Base-by-base conservation (phyloP, 2,888 invertebrate species). In the Heteropelma amictum region DNA sequence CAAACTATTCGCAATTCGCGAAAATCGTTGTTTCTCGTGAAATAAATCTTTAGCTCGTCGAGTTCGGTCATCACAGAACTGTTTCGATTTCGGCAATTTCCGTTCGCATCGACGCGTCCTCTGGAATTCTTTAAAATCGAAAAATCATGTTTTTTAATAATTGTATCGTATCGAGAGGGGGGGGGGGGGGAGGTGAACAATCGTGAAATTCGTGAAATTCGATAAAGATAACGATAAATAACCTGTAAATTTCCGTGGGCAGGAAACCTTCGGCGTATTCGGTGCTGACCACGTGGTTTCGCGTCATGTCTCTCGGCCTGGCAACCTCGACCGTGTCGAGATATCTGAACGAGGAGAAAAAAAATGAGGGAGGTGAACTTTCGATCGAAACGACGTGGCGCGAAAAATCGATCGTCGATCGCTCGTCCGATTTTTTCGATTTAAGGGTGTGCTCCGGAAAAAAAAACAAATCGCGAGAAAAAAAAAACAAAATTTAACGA, bases 81-180 rank as follows among this genome's bases (percentile, higher is more conserved):
- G 96, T 96, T 92, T 96, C 96, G 94, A 96, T 96, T 92, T 96
- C 96, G 85, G 96, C 96, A 82, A 94, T 93, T 90, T 94, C 94
- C 78, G 93, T 94, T 91, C 93, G 91, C 89, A 92, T 90, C 87
- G 91, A 88, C 88, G 91, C 86, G 68, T 83, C 85, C 65, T 86
- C 85, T 12, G 86, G 84, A 78, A 83, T 83, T 78, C 87, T 88
- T n/a, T 68, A 6, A 8, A n/a, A 35, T 63, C 14, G 53, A 47
- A 3, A 42, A 3, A 7, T 3, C 10, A 21, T 45, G 28, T 45
- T 33, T 12, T 33, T 60, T 10, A n/a, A n/a, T n/a, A n/a, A n/a
- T n/a, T n/a, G n/a, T n/a, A n/a, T n/a, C n/a, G n/a, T n/a, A n/a
- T n/a, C n/a, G n/a, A n/a, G n/a, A n/a, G n/a, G n/a, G n/a, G n/a